Evolutionary conservation across 2,888 invertebrate species (phyloP).

Genomic region (Coelopa pilipes): DNA sequence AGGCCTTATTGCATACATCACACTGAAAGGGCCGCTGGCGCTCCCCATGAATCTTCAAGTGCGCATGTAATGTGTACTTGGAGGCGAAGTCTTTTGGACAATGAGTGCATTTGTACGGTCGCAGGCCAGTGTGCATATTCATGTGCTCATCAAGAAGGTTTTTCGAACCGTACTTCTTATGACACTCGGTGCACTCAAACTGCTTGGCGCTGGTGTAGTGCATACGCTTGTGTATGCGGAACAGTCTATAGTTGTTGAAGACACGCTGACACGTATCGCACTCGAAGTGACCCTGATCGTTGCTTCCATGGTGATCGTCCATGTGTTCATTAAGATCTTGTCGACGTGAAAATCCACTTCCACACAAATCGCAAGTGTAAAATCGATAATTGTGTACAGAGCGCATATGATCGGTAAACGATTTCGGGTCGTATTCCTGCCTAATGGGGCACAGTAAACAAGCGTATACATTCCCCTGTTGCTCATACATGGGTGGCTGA

Average conservation of each 20-base stretch:
- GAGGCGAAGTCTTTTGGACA: slow-evolving; percentile 82
- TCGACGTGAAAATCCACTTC: slow-evolving; percentile 73
- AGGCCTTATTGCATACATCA: slow-evolving; percentile 75
- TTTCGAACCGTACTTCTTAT: slow-evolving; percentile 76
- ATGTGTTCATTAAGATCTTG: slow-evolving; percentile 74
- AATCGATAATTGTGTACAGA: slow-evolving; percentile 72
- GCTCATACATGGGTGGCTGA: slow-evolving; percentile 38
- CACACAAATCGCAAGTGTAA: slow-evolving; percentile 79
- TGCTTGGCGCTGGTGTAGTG: slow-evolving; percentile 72
- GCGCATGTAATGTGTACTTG: slow-evolving; percentile 81
- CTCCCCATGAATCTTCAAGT: slow-evolving; percentile 77
- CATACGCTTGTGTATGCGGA: slow-evolving; percentile 74
- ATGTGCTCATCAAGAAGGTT: slow-evolving; percentile 78
- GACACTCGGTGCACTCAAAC: slow-evolving; percentile 75
- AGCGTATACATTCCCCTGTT: slow-evolving; percentile 38
- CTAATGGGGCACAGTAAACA: slow-evolving; percentile 43
- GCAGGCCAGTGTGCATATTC: slow-evolving; percentile 75
- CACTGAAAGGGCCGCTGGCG: slow-evolving; percentile 79
- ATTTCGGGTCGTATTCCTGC: slow-evolving; percentile 68
- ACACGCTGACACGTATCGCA: slow-evolving; percentile 74
- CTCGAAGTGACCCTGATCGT: neutral
- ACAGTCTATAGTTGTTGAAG: slow-evolving; percentile 72
- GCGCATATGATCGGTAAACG: slow-evolving; percentile 74
- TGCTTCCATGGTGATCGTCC: slow-evolving; percentile 69
- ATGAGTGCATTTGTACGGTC: slow-evolving; percentile 74